Conservation (phyloP, 2,888 invertebrate genomes). For the Leptinotarsa haldemani region DNA sequence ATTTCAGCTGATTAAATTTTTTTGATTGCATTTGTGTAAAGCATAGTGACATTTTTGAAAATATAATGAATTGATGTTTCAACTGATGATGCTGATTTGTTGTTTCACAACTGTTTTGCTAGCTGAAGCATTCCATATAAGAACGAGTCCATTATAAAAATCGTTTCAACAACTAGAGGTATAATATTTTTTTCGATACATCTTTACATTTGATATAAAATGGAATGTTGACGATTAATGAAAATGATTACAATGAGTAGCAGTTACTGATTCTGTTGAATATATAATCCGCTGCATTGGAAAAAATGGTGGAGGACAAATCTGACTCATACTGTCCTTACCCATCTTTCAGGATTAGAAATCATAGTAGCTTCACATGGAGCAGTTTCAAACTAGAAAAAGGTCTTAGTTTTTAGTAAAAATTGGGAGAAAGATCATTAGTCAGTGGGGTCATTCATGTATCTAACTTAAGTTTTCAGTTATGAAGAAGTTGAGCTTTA, state of each 20-base stretch:
- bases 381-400: too few relatives aligned
- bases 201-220: neutral
- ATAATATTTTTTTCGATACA: neutral
- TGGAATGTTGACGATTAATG: slow-evolving; percentile 5
- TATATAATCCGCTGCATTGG: neutral
- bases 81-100: slow-evolving; percentile 1
- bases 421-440: too few relatives aligned
- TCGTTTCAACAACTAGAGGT: slow-evolving; percentile 9
- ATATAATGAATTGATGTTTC: neutral
- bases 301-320: neutral
- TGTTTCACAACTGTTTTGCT: neutral
- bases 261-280: neutral
- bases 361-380: too few relatives aligned
- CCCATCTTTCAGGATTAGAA: too few relatives aligned
- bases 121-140: slow-evolving; percentile 10
- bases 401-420: too few relatives aligned
- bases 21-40: too few relatives aligned
- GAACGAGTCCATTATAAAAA: slow-evolving; percentile 6
- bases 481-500: too few relatives aligned
- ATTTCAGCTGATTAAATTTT: too few relatives aligned
- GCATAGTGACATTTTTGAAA: neutral
- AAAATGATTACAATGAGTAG: neutral
- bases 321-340: neutral
- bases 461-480: too few relatives aligned
- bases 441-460: too few relatives aligned